These are phyloP conservation scores for Hemaris fuciformis DNA, from an alignment of 2,888 invertebrate genomes.

Conservation along the genomic window DNA sequence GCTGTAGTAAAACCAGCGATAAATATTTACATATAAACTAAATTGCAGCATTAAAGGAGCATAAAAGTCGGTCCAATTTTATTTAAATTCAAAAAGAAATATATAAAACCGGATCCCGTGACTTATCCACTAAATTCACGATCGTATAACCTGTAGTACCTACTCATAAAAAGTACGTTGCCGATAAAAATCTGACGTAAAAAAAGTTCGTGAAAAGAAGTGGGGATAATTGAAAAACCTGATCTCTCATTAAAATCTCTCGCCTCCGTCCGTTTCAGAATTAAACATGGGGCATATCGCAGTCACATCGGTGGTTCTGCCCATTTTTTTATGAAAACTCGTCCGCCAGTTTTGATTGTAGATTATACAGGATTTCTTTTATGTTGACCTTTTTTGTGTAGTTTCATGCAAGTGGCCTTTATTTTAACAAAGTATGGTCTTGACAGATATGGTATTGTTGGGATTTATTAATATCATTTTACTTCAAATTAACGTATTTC, in stretches of 20 bases:
- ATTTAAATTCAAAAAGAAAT: conserved; percentile 6
- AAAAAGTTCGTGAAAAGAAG: conserved; percentile 60
- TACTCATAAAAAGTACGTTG: conserved; percentile 46
- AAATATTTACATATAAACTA: conserved; percentile 3
- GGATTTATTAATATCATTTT: no score
- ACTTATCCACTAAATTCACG: conserved; percentile 30
- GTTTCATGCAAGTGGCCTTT: not conserved
- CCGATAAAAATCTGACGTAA: conserved; percentile 59
- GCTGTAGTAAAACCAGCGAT: not conserved
- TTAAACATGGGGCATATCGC: conserved; percentile 70
- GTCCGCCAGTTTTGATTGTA: conserved; percentile 28
- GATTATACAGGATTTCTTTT: conserved; percentile 7
- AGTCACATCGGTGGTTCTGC: conserved; percentile 63
- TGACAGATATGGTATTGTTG: not conserved
- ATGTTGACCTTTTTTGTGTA: not conserved
- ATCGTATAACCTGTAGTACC: conserved; percentile 24
- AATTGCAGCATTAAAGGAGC: not conserved
- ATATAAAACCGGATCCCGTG: conserved; percentile 19
- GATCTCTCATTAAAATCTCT: conserved; percentile 80
- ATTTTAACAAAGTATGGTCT: not conserved
- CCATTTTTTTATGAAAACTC: conserved; percentile 56
- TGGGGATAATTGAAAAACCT: conserved; percentile 77
- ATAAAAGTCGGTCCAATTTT: conserved; percentile 3
- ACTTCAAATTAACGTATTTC: no score
- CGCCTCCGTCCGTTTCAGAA: conserved; percentile 68